A percentile compares a stretch with the other conserved stretches of the same genome.
These are phyloP conservation scores for Junonia oenone DNA, from an alignment of 2,888 invertebrate genomes.

Conservation along the genomic window DNA sequence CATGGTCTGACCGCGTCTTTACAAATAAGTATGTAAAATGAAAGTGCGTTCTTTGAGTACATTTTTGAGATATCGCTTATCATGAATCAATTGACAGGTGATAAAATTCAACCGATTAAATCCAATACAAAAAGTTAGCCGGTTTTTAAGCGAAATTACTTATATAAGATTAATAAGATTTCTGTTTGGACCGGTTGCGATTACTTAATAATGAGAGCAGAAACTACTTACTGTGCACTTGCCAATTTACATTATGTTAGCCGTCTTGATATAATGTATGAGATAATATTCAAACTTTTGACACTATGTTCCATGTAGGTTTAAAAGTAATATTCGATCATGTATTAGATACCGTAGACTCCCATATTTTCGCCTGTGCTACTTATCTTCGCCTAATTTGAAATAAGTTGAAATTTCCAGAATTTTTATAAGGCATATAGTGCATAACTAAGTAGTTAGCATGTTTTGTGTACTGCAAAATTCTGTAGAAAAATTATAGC, in stretches of 20 bases:
- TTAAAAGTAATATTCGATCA: no score
- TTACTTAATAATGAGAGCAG: slow-evolving; percentile 8
- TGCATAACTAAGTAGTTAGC: no score
- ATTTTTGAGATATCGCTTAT: not conserved
- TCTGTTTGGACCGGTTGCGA: slow-evolving; percentile 1
- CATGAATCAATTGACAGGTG: slow-evolving; percentile 3
- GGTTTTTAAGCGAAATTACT: not conserved
- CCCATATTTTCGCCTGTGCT: no score
- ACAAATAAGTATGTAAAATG: not conserved
- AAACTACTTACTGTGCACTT: not conserved
- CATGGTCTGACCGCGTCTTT: no score
- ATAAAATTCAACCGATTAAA: slow-evolving; percentile 6
- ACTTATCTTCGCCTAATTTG: no score
- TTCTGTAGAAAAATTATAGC: no score
- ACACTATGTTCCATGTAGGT: not conserved
- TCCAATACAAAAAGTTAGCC: not conserved
- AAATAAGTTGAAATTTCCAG: no score
- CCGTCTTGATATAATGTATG: not conserved
- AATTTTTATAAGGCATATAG: no score
- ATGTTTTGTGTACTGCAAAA: no score
- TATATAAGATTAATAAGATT: slow-evolving; percentile 5
- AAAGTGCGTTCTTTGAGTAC: not conserved
- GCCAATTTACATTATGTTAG: not conserved
- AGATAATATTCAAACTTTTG: not conserved
- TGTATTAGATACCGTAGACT: no score